These are phyloP conservation scores for Lymantria monacha DNA, from an alignment of 2,888 invertebrate genomes.

Conservation along the genomic window DNA sequence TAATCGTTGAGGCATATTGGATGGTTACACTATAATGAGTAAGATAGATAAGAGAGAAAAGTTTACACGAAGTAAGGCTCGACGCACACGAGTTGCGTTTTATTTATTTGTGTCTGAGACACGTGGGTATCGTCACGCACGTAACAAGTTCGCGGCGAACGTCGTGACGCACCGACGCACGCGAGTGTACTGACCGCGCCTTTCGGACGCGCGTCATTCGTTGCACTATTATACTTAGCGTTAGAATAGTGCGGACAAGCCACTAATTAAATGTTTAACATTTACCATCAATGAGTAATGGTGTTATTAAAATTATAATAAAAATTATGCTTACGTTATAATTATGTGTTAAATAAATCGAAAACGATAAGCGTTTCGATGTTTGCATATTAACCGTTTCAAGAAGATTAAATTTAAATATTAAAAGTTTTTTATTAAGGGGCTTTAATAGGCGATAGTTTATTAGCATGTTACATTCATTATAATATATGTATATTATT, in stretches of 20 bases:
- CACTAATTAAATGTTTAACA: conserved; percentile 11
- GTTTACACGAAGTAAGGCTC: conserved; percentile 15
- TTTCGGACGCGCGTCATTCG: conserved; percentile 57
- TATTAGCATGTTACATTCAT: too few relatives aligned
- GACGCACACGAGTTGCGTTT: conserved; percentile 33
- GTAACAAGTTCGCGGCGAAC: conserved; percentile 35
- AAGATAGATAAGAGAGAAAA: conserved; percentile 26
- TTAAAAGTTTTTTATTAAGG: too few relatives aligned
- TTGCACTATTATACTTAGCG: conserved; percentile 59
- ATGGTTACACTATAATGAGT: conserved; percentile 7
- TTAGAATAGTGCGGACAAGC: conserved; percentile 63
- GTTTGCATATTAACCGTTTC: background rate
- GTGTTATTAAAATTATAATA: conserved; percentile 1
- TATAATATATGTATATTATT: too few relatives aligned
- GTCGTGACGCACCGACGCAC: conserved; percentile 66
- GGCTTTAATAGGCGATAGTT: too few relatives aligned
- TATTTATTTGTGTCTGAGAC: conserved; percentile 56
- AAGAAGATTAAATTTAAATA: too few relatives aligned
- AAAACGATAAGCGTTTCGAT: too few relatives aligned
- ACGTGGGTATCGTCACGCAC: conserved; percentile 56
- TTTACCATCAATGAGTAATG: conserved; percentile 5
- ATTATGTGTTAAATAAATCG: too few relatives aligned
- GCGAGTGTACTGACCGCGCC: conserved; percentile 75
- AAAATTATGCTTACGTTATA: background rate
- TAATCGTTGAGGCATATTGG: conserved; percentile 13